Base-by-base conservation (phyloP, 2,888 invertebrate species). In the Ophion costatus region DNA sequence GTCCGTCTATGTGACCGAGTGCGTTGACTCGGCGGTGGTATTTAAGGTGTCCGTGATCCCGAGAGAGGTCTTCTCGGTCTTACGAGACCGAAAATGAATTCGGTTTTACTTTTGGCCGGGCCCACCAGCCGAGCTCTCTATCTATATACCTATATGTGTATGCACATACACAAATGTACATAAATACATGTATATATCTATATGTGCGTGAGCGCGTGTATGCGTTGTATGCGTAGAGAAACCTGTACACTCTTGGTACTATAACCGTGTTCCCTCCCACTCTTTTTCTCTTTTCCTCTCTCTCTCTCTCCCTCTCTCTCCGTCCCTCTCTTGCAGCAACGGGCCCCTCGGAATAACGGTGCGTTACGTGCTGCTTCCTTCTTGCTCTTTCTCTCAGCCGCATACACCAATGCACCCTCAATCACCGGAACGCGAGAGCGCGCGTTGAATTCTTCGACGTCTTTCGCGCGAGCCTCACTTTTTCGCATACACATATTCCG, bases 101-200 rank as follows among this genome's bases (percentile, higher is more conserved):
- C 92, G 89, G 92, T 92, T 92, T 92, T 92, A 92, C 92, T 92
- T 92, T 92, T 92, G 91, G 90, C 88, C 83, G 88, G 83, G 86
- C 86, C 88, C 70, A 51, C 76, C 29, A 45, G 61, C 64, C 64
- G 56, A 57, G 56, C 69, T 70, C 64, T 82, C 20, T 63, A 29
- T 67, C n/a, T 69, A 70, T 42, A 64, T 38, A 69, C 20, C n/a
- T 57, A 67, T 33, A 42, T 57, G n/a, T 38, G 38, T 66, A 56
- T 38, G 61, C 33, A 63, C 11, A 22, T 51, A 29, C 29, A 29
- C 29, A 29, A 1, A 9, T 38, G 7, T 38, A 38, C 6, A 38
- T 38, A 38, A 0, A 38, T 38, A 38, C 7, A 38, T 38, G 7
- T 38, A 7, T 38, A 38, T 38, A 38, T 4, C 2, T 24, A 24